Percentiles rank a stretch among this genome's conserved stretches.
Evolutionary conservation across 2,888 invertebrate genomes (phyloP).

Genomic region (Limnephilus auricula): DNA sequence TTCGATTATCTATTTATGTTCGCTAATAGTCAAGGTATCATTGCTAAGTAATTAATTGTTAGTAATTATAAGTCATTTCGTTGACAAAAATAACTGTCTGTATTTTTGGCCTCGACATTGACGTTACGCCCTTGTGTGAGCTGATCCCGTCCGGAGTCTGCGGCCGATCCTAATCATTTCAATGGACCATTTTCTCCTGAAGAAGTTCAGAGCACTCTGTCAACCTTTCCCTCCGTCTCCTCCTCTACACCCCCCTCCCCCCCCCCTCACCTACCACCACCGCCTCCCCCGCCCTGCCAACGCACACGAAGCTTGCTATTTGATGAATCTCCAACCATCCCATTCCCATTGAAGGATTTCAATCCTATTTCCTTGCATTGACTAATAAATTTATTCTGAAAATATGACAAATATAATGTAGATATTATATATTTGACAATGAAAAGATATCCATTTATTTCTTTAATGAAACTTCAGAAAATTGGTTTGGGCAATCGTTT

Average conservation of each 20-base stretch:
- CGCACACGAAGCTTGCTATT: conserved; percentile 41
- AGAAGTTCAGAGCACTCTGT: conserved; percentile 65
- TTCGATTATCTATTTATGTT: not conserved
- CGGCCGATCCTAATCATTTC: conserved; percentile 65
- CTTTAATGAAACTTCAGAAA: no score
- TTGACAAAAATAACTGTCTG: not conserved
- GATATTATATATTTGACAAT: no score
- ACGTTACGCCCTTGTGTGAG: conserved; percentile 28
- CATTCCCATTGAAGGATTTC: conserved; percentile 25
- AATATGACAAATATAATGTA: not conserved
- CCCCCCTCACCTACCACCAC: conserved; percentile 12
- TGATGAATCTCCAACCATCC: conserved; percentile 48
- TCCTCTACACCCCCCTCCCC: conserved; percentile 30
- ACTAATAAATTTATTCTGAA: not conserved
- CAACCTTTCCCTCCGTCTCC: conserved; percentile 54
- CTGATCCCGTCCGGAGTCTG: conserved; percentile 60
- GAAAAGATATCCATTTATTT: no score
- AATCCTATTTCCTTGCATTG: not conserved
- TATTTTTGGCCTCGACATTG: not conserved
- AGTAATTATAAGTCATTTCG: not conserved
- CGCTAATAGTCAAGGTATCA: not conserved
- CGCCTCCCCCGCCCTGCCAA: conserved; percentile 18
- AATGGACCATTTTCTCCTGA: conserved; percentile 65
- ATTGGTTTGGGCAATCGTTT: no score
- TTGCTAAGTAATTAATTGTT: not conserved